Percentiles rank a stretch among this genome's conserved stretches.
Conservation (phyloP, 2,888 invertebrate species). For the Strigamia crassipes region DNA sequence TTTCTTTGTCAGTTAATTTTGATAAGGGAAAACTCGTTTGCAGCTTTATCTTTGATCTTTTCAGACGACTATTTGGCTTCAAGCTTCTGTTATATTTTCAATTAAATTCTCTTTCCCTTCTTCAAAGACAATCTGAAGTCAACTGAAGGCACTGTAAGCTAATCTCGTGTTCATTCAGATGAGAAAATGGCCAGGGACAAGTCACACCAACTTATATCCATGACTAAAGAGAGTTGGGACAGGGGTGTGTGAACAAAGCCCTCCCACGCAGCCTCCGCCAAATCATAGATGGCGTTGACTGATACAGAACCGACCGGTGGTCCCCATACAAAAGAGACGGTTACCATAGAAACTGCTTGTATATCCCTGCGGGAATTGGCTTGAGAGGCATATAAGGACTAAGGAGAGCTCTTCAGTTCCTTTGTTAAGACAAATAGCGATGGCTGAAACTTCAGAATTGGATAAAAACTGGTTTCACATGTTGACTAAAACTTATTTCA, state of each 20-base stretch:
- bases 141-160: constrained; percentile 17
- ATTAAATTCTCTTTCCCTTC: not conserved
- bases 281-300: constrained; percentile 38
- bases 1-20: not conserved
- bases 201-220: constrained; percentile 42
- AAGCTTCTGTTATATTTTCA: not conserved
- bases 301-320: constrained; percentile 14
- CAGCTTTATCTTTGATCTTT: not conserved
- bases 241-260: constrained; percentile 28
- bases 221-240: constrained; percentile 23
- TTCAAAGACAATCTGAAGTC: constrained; percentile 39
- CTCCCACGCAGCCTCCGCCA: constrained; percentile 31
- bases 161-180: constrained; percentile 40
- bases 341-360: constrained; percentile 34
- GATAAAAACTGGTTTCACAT: not conserved
- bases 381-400: not conserved
- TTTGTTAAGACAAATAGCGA: constrained; percentile 28
- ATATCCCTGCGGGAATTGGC: constrained; percentile 40
- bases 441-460: constrained; percentile 4
- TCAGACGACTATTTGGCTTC: not conserved
- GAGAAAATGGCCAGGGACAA: constrained; percentile 40
- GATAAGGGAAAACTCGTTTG: not conserved
- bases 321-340: constrained; percentile 39
- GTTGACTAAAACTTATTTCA: not conserved
- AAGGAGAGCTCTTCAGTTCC: not conserved